Percentiles rank a stretch among this genome's conserved stretches.
phyloP scores from a whole-genome alignment of 2,797 vertebrate genomes.

The Miichthys miiuy region DNA sequence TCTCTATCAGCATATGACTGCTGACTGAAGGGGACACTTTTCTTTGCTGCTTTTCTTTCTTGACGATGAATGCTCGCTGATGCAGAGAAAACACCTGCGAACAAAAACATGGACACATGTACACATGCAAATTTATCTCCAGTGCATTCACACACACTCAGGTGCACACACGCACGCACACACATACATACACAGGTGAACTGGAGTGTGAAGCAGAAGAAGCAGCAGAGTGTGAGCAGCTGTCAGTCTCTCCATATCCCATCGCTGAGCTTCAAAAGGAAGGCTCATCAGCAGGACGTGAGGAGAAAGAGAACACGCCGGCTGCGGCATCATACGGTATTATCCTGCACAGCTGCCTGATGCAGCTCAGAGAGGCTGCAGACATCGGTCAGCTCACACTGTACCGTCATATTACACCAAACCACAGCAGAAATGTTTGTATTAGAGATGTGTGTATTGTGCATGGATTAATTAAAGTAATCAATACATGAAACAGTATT shows the following conservation, averaged over 20 bases:
- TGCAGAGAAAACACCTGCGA: constrained; percentile 37
- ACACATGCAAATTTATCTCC: background rate
- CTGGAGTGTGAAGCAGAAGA: constrained; percentile 32
- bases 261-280: constrained; percentile 40
- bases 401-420: background rate
- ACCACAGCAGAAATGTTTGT: background rate
- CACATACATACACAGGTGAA: constrained; percentile 2
- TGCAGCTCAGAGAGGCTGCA: constrained; percentile 15
- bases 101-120: constrained; percentile 23
- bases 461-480: background rate
- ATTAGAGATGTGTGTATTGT: background rate
- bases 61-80: constrained; percentile 24
- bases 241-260: constrained; percentile 40
- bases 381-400: background rate
- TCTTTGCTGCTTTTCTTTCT: constrained; percentile 14
- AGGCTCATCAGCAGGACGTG: constrained; percentile 43
- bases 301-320: constrained; percentile 49
- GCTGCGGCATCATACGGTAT: constrained; percentile 28
- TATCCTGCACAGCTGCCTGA: constrained; percentile 28
- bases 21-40: constrained; percentile 16
- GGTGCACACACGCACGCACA: background rate
- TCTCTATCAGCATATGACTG: background rate
- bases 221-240: constrained; percentile 37
- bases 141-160: constrained; percentile 9
- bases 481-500: background rate